Conservation (phyloP, 2,888 invertebrate species). For the Cheilosia grossa region DNA sequence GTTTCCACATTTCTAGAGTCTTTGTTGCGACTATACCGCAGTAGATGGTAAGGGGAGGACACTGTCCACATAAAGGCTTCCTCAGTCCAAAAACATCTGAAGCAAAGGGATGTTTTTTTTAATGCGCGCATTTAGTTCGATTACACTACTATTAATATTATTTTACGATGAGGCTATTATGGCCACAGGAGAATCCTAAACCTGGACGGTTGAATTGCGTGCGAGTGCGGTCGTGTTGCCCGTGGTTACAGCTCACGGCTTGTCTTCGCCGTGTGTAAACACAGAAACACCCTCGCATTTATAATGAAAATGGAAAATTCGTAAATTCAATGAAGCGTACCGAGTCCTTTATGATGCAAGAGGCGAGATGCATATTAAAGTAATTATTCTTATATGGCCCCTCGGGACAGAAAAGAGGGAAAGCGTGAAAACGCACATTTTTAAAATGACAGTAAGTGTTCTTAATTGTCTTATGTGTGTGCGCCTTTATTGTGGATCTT, state of each 20-base stretch:
- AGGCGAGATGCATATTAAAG: conserved; percentile 72
- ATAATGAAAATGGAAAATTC: conserved; percentile 57
- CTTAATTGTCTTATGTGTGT: conserved; percentile 66
- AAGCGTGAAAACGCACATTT: conserved; percentile 72
- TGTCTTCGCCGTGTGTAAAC: conserved; percentile 49
- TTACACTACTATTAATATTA: conserved; percentile 67
- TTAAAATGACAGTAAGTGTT: conserved; percentile 71
- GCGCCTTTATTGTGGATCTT: conserved; percentile 12
- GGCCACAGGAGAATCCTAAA: conserved; percentile 39
- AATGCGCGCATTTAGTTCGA: conserved; percentile 68
- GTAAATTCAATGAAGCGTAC: conserved; percentile 69
- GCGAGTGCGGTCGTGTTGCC: conserved; percentile 71
- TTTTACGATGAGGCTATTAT: conserved; percentile 35
- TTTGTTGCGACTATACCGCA: background rate
- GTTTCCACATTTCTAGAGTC: conserved; percentile 42
- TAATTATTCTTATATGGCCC: conserved; percentile 67
- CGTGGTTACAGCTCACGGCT: conserved; percentile 67
- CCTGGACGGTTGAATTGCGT: conserved; percentile 59
- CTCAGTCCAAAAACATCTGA: conserved; percentile 29
- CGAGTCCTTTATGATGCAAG: conserved; percentile 54
- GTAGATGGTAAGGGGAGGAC: conserved; percentile 48
- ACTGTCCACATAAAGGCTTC: conserved; percentile 63
- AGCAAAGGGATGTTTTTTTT: conserved; percentile 51
- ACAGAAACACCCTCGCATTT: conserved; percentile 62
- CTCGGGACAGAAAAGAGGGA: conserved; percentile 53